Conservation (phyloP, 1,140 invertebrate species). For the Drusus annulatus region DNA sequence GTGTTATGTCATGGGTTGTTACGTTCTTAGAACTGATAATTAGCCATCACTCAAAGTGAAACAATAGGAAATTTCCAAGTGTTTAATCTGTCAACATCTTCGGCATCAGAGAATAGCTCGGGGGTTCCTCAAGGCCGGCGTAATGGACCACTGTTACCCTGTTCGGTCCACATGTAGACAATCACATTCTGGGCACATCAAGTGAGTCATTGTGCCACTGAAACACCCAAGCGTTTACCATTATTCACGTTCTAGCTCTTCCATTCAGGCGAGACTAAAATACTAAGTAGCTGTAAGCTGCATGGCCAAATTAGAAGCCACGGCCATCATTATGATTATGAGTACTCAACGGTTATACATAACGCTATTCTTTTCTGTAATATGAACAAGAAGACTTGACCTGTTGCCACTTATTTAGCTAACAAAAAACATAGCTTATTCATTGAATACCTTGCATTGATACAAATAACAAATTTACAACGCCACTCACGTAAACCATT, state of each 20-base stretch:
- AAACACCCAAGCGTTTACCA: background rate
- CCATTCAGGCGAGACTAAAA: background rate
- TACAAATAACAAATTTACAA: background rate
- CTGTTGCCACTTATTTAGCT: background rate
- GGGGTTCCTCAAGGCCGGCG: background rate
- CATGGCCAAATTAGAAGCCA: slow-evolving; percentile 10
- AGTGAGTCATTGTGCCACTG: slow-evolving; percentile 22
- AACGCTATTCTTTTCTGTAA: too few species aligned
- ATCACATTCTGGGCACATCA: slow-evolving; percentile 2
- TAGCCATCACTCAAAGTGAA: background rate
- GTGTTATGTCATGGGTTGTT: too few species aligned
- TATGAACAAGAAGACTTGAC: background rate
- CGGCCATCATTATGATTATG: background rate
- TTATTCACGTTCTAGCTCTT: background rate
- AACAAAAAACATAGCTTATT: background rate
- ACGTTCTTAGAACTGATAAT: background rate
- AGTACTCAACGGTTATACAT: slow-evolving; percentile 1
- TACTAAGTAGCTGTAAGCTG: too few species aligned
- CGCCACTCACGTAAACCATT: slow-evolving; percentile 11
- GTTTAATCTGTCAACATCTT: background rate
- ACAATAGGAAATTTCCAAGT: background rate
- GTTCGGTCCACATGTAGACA: slow-evolving; percentile 14
- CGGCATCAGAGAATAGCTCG: background rate
- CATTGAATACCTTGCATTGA: background rate
- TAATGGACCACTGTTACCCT: too few species aligned